Evolutionary conservation across 1,140 invertebrate genomes (phyloP), one percentile per base, ranked within the genome.

Genomic region (Aphidius gifuensis): DNA sequence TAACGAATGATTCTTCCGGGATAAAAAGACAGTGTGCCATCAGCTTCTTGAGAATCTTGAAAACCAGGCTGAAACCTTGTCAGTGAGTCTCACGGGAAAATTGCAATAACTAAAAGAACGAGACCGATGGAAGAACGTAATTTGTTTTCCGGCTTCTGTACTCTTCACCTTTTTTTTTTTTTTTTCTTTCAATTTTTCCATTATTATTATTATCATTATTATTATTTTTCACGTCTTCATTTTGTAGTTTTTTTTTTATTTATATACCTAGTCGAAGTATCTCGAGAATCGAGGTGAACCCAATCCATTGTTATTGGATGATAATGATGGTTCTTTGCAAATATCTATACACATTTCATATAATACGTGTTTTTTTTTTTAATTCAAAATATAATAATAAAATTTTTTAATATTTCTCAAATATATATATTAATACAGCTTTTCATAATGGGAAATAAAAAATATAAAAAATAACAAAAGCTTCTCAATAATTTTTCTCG

Each of bases 1-100:
- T 73, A 74, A 74, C 67, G 71, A 74, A 74, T 72, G 71, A 74
- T 74, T 74, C 70, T 74, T 72, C 69, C 60, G 51, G 64, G 66
- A 66, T 72, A 66, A 74, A 74, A 74, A 70, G 71, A 73, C 70
- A 74, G 66, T 73, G 71, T 73, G 49, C 69, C 68, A 68, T 72
- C 71, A 73, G 72, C 71, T 45, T 58, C 53, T 32, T 32, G 43
- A 44, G 44, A 9, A 69, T 59, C 61, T 67, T 66, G 68, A 68
- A 71, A 60, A 32, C 23, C 64, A 66, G 61, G 64, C 66, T 63
- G 70, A 71, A 67, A 67, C 65, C 62, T 67, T 67, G 67, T 65
- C 66, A 68, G 57, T 44, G 40, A 44, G 65, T 66, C 53, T 66
- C 62, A 53, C 58, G 66, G 58, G 73, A 69, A 74, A 74, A 74